Percentiles rank a stretch among this genome's conserved stretches.
Evolutionary conservation across 2,113 vertebrate species (phyloP).

Genomic region (Emberiza fucata): DNA sequence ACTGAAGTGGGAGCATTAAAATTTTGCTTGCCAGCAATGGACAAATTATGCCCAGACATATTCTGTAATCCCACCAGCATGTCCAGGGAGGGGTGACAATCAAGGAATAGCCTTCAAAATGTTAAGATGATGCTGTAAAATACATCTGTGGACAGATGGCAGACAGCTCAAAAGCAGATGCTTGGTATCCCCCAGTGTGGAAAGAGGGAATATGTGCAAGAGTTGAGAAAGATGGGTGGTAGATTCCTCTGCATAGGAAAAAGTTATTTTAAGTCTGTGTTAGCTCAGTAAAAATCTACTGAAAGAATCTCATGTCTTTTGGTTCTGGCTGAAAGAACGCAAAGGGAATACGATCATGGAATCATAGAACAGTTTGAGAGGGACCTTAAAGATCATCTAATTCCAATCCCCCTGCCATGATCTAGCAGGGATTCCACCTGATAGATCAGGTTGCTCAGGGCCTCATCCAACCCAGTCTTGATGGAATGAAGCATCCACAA

Average conservation of each 20-base stretch:
- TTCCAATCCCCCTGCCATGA: neutral
- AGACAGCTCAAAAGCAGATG: neutral
- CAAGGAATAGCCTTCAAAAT: neutral
- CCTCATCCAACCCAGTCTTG: neutral
- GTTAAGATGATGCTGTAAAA: neutral
- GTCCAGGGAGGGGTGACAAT: neutral
- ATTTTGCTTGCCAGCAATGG: neutral
- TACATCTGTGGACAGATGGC: neutral
- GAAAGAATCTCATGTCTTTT: neutral
- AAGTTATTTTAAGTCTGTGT: neutral
- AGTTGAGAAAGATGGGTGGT: neutral
- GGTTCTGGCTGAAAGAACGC: neutral
- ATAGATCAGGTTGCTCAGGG: neutral
- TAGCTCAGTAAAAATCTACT: neutral
- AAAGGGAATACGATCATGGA: neutral
- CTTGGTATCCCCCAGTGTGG: neutral
- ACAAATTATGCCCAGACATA: neutral
- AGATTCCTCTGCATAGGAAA: neutral
- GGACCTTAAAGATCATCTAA: neutral
- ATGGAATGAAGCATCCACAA: neutral
- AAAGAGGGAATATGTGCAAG: neutral
- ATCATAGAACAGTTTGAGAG: neutral
- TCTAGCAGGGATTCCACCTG: neutral
- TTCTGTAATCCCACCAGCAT: neutral
- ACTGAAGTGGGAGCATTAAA: fast-evolving